Evolutionary conservation across 1,140 invertebrate genomes (phyloP), one percentile per base, ranked within the genome.

Genomic region (Drosophila jambulina): DNA sequence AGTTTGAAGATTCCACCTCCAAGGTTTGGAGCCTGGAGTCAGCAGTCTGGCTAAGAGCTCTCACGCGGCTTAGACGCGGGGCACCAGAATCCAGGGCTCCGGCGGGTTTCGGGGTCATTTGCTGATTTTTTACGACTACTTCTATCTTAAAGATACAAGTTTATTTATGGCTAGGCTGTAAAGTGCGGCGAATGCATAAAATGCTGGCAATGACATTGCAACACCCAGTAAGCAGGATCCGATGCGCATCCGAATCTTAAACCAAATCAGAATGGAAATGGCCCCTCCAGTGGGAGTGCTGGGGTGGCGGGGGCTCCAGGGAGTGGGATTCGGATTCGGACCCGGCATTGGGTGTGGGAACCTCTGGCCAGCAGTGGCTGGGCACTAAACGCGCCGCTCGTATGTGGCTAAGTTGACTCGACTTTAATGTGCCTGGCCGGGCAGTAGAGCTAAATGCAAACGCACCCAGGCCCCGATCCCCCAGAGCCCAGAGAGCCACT

Each of bases 121-220:
- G 82, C 79, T 76, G 82, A 88, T 83, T 80, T 86, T 87, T 87
- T 87, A 87, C 80, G 84, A 88, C 84, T 87, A 70, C 71, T 88
- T 84, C 80, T 84, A 87, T 87, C 84, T 87, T 80, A 75, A 84
- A 87, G 84, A 87, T 90, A 83, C 84, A 88, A 80, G 80, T 88
- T 88, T 87, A 87, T 87, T 87, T 87, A 87, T 90, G 84, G 75
- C 71, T 82, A 64, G 54, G 75, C 82, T 53, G 77, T 84, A 84
- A 84, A 84, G 80, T 87, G 83, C 80, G 61, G 57, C 75, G 70
- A 88, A 80, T 88, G 84, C 78, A 88, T 87, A 84, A 87, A 84
- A 87, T 83, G 83, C 80, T 70, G 71, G 58, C 80, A 88, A 87
- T 87, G 84, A 87, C 84, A 87, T 87, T 88, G 71, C 84, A 87